Evolutionary conservation across 2,888 invertebrate genomes (phyloP), one percentile per base, ranked within the genome.

Genomic region (Acronicta psi): DNA sequence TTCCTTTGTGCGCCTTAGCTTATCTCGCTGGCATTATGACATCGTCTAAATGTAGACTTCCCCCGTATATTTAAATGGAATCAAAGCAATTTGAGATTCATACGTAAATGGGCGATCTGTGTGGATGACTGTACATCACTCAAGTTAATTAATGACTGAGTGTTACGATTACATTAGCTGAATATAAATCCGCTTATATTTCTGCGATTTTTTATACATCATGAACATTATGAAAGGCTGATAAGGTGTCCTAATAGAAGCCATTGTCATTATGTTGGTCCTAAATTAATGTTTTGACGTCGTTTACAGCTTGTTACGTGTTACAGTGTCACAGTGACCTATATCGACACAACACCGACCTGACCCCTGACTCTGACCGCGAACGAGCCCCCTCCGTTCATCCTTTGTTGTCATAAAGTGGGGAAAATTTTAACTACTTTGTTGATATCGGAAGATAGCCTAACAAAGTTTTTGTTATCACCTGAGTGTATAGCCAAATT

Each of bases 181-280:
- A 46, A 58, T 25, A 42, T 20, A 42, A n/a, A 42, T 20, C 20
- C 47, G 31, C 13, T 53, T 37, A 46, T 47, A 47, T 46, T 58
- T 57, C 59, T 53, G 44, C 31, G 34, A 41, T 42, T 45, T 50
- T 36, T 14, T 38, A 50, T 59, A 44, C n/a, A n/a, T 57, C 23
- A 49, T 23, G n/a, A 38, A 43, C 46, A 52, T 59, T 52, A 53
- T 40, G 25, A 53, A 54, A 53, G 38, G 29, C 18, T 55, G 40
- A 53, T 78, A 78, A 68, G 65, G 68, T 74, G 72, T 70, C 52
- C 69, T 80, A 78, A 80, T 79, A 66, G 75, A 71, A 62, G 66
- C 69, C 69, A 72, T 73, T 78, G 56, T 75, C 56, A 64, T 69
- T 62, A 73, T 58, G 61, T 68, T 72, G 44, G 50, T 70, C 62